Conservation (phyloP, 2,797 vertebrate species). For the Gobionotothen gibberifrons region DNA sequence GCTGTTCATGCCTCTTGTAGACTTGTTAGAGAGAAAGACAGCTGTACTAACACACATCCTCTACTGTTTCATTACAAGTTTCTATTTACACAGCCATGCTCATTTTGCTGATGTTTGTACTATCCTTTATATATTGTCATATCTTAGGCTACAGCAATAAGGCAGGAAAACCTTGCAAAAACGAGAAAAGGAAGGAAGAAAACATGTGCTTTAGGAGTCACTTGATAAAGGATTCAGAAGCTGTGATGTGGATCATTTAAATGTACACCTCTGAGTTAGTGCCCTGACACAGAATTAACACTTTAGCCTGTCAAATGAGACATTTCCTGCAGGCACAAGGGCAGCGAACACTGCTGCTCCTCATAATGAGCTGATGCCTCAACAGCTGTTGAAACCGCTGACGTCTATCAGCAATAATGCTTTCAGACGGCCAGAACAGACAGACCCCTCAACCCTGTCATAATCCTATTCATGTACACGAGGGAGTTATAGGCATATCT, state of each 20-base stretch:
- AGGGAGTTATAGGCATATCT: slow-evolving; percentile 41
- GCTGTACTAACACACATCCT: slow-evolving; percentile 12
- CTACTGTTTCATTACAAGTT: neutral
- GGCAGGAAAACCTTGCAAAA: neutral
- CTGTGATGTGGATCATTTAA: slow-evolving; percentile 57
- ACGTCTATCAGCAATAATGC: slow-evolving; percentile 58
- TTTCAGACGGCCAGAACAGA: slow-evolving; percentile 54
- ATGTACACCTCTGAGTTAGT: slow-evolving; percentile 59
- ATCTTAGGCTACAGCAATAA: neutral
- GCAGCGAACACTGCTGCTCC: slow-evolving; percentile 23
- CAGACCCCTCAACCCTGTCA: slow-evolving; percentile 41
- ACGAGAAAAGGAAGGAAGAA: neutral
- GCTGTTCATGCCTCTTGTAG: neutral
- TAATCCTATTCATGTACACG: slow-evolving; percentile 42
- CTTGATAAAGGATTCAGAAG: slow-evolving; percentile 37
- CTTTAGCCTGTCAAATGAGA: slow-evolving; percentile 50
- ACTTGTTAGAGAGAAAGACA: neutral
- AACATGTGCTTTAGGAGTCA: slow-evolving; percentile 24
- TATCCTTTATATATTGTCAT: neutral
- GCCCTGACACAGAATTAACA: slow-evolving; percentile 65
- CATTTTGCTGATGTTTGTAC: slow-evolving; percentile 17
- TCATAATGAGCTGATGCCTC: slow-evolving; percentile 50
- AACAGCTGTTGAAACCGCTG: slow-evolving; percentile 59
- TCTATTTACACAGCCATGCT: slow-evolving; percentile 12
- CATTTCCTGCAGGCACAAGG: slow-evolving; percentile 50